Conservation (phyloP, 2,113 vertebrate genomes). For the Dolichotis patagonum region DNA sequence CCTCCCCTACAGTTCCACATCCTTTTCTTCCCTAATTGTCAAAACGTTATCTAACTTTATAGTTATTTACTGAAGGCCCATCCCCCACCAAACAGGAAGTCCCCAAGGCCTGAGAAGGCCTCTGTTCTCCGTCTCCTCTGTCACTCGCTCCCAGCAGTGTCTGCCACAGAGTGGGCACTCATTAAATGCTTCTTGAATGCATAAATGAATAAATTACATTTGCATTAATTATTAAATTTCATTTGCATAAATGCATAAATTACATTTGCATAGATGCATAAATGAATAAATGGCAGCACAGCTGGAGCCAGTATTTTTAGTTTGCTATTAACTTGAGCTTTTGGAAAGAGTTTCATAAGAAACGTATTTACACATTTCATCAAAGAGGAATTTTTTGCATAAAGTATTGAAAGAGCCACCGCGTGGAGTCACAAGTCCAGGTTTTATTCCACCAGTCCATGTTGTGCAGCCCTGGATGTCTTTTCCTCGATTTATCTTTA, state of each 20-base stretch:
- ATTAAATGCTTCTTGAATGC: not conserved
- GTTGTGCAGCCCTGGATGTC: not conserved
- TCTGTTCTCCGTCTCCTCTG: not conserved
- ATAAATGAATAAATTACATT: not conserved
- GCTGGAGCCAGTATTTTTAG: not conserved
- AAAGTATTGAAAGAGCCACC: not conserved
- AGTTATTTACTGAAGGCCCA: not conserved
- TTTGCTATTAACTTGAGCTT: not conserved
- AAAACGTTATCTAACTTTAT: not conserved
- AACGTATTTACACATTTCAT: not conserved
- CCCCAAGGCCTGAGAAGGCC: not conserved
- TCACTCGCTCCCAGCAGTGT: not conserved
- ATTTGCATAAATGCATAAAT: no score
- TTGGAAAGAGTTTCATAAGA: not conserved
- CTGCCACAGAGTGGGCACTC: not conserved
- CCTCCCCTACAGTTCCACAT: no score
- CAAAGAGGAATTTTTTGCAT: not conserved
- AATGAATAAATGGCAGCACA: not conserved
- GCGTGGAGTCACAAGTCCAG: not conserved
- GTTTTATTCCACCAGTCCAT: not conserved
- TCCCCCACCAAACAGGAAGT: not conserved
- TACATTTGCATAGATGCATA: no score
- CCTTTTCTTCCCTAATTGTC: not conserved
- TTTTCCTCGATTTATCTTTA: not conserved
- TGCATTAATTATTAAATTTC: no score